A percentile compares a stretch with the other conserved stretches of the same genome.
These are phyloP conservation scores for Anolis apletophallus DNA, from an alignment of 2,797 vertebrate species.

Conservation along the genomic window DNA sequence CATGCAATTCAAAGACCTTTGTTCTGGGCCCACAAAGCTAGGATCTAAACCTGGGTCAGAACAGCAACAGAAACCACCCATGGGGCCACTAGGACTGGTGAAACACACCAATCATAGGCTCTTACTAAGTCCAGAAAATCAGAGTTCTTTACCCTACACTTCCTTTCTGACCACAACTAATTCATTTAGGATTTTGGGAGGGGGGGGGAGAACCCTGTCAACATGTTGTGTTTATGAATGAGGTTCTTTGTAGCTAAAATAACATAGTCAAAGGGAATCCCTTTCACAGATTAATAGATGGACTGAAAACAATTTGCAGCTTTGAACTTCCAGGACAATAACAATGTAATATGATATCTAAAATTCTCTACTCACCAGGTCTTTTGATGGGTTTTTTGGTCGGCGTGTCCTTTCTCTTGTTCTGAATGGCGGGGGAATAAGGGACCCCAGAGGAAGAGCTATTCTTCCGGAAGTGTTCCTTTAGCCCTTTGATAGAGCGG, in stretches of 20 bases:
- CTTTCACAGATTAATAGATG: not conserved
- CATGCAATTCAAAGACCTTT: not conserved
- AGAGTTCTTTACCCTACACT: not conserved
- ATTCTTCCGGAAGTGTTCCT: constrained; percentile 97
- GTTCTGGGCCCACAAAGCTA: not conserved
- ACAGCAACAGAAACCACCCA: not conserved
- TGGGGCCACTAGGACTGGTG: not conserved
- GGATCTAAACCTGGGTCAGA: not conserved
- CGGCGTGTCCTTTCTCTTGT: constrained; percentile 97
- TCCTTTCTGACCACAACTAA: not conserved
- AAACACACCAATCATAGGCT: not conserved
- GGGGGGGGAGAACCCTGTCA: no score
- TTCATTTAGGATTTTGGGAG: not conserved
- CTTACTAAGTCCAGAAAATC: not conserved
- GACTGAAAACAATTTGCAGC: not conserved
- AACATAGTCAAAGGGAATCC: not conserved
- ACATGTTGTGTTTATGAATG: not conserved
- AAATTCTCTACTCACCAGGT: constrained; percentile 84
- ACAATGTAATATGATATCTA: not conserved
- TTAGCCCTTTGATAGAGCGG: constrained; percentile 94
- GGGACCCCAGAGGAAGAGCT: constrained; percentile 90
- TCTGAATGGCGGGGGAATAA: constrained; percentile 95
- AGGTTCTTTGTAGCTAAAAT: not conserved
- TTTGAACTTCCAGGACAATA: not conserved
- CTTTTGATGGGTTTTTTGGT: constrained; percentile 94